These are phyloP conservation scores for Drosophila ananassae DNA, from an alignment of 1,140 invertebrate genomes.

Conservation along the genomic window DNA sequence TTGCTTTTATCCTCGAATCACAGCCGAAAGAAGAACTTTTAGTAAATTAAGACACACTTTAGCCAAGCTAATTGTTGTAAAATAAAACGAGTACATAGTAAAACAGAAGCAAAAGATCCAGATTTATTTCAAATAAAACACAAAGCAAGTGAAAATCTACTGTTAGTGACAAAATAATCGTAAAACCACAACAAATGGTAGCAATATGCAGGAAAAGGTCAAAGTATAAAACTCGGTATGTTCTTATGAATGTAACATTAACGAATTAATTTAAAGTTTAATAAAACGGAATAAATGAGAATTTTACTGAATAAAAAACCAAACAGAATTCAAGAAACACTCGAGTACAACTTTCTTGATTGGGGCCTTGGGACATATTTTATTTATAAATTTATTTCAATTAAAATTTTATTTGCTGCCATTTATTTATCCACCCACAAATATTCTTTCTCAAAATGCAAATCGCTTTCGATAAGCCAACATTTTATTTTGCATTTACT, in stretches of 20 bases:
- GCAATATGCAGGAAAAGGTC: constrained; percentile 66
- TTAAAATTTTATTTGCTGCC: constrained; percentile 9
- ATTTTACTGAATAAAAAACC: constrained; percentile 77
- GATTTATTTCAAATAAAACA: constrained; percentile 61
- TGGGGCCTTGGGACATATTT: neutral
- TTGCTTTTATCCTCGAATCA: constrained; percentile 39
- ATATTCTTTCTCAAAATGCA: constrained; percentile 21
- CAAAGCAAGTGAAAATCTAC: constrained; percentile 31
- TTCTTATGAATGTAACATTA: constrained; percentile 83
- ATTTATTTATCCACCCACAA: neutral
- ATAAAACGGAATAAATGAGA: constrained; percentile 75
- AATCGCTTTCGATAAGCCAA: constrained; percentile 19
- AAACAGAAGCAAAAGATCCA: constrained; percentile 46
- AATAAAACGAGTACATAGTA: constrained; percentile 53
- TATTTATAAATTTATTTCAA: constrained; percentile 3
- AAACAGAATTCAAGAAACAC: constrained; percentile 19
- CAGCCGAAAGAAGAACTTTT: constrained; percentile 47
- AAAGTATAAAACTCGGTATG: constrained; percentile 70
- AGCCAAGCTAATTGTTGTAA: constrained; percentile 78
- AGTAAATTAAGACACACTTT: constrained; percentile 67
- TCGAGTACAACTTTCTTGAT: neutral
- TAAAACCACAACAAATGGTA: constrained; percentile 59
- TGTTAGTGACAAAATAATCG: constrained; percentile 62
- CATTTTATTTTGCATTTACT: constrained; percentile 22
- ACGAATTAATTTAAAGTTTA: constrained; percentile 81